Percentiles rank a stretch among this genome's conserved stretches.
phyloP scores from a whole-genome alignment of 2,888 invertebrate species.

The Calliphora vomitoria region DNA sequence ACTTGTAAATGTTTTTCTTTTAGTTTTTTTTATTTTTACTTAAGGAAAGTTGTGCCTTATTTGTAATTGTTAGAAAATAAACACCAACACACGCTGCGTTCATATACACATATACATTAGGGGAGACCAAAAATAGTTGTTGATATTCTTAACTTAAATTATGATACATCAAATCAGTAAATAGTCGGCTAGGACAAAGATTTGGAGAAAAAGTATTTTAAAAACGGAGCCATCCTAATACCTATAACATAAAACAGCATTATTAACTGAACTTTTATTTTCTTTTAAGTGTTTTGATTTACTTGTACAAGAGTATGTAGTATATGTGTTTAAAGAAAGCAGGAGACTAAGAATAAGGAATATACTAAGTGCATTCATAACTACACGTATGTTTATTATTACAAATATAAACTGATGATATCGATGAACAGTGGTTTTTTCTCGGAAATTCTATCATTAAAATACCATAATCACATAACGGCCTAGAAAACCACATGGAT shows the following conservation, averaged over 20 bases:
- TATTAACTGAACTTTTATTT: conserved; percentile 54
- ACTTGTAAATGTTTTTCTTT: conserved; percentile 10
- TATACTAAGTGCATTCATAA: background rate
- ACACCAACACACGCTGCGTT: background rate
- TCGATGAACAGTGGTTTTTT: background rate
- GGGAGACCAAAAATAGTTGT: too few relatives aligned
- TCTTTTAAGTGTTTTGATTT: conserved; percentile 37
- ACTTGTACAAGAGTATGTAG: background rate
- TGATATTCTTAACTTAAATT: too few relatives aligned
- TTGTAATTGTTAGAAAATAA: conserved; percentile 39
- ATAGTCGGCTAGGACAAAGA: too few relatives aligned
- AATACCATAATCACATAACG: too few relatives aligned
- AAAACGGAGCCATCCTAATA: too few relatives aligned
- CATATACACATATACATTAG: background rate
- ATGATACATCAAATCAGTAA: too few relatives aligned
- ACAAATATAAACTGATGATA: background rate
- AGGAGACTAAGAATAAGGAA: background rate
- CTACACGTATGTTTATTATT: conserved; percentile 2
- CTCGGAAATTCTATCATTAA: too few relatives aligned
- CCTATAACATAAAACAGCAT: background rate
- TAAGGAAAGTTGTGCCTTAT: conserved; percentile 37
- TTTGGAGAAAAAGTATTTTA: too few relatives aligned
- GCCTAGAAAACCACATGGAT: too few relatives aligned
- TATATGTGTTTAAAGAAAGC: background rate
- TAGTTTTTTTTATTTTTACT: background rate